These are phyloP conservation scores for Eudasyphora cyanicolor DNA, from an alignment of 2,888 invertebrate genomes.

Conservation along the genomic window DNA sequence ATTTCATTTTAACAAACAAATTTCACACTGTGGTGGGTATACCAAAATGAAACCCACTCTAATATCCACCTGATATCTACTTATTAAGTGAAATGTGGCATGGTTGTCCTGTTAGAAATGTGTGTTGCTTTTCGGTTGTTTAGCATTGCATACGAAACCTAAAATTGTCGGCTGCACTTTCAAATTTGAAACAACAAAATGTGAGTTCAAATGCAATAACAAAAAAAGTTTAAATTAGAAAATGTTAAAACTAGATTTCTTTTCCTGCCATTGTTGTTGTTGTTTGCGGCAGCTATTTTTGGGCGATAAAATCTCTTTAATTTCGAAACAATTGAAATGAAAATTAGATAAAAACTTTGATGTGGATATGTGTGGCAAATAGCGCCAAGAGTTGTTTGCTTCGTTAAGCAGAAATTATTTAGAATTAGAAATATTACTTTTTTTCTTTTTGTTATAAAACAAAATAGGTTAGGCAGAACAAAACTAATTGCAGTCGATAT, in stretches of 20 bases:
- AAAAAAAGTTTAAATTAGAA: conserved; percentile 7
- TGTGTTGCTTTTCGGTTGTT: not conserved
- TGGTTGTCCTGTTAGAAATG: not conserved
- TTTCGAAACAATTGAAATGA: not conserved
- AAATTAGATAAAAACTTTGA: not conserved
- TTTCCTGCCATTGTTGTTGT: not conserved
- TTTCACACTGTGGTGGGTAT: no score
- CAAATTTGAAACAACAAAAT: not conserved
- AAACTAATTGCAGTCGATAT: no score
- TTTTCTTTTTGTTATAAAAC: no score
- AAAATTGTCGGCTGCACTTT: not conserved
- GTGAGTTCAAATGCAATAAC: not conserved
- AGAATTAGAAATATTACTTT: no score
- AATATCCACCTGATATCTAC: no score
- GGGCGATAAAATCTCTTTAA: not conserved
- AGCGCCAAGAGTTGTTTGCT: not conserved
- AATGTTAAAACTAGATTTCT: not conserved
- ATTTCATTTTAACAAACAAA: no score
- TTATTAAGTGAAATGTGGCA: not conserved
- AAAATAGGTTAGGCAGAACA: no score
- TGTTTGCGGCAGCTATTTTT: no score
- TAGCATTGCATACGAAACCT: not conserved
- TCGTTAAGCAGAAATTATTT: no score
- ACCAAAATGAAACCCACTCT: no score
- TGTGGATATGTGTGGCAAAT: not conserved